Conservation (phyloP, 2,888 invertebrate genomes). For the Eupithecia dodoneata region DNA sequence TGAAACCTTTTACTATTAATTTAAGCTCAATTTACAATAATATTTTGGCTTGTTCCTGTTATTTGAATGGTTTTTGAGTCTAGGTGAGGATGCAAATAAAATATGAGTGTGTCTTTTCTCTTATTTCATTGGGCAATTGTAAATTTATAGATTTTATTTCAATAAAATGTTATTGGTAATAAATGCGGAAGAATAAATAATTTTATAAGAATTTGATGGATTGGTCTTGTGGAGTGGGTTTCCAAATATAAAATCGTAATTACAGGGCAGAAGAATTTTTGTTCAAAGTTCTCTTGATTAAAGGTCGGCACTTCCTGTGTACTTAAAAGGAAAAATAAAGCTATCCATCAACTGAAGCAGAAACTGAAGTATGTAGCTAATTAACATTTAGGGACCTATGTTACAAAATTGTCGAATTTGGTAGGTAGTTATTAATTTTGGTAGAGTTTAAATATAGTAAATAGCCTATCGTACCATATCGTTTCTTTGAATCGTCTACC, state of each 20-base stretch:
- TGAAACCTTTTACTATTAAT: neutral
- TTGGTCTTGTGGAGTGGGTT: conserved; percentile 21
- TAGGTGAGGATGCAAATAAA: conserved; percentile 37
- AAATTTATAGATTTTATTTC: too few species aligned
- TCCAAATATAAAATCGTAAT: conserved; percentile 5
- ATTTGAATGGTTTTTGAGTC: conserved; percentile 32
- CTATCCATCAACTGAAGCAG: neutral
- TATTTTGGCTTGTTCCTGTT: conserved; percentile 45
- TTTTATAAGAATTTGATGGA: conserved; percentile 40
- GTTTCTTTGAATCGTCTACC: neutral
- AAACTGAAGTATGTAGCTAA: neutral
- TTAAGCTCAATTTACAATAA: conserved; percentile 33
- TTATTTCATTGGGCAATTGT: too few species aligned
- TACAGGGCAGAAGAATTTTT: conserved; percentile 1
- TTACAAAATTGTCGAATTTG: neutral
- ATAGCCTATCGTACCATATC: neutral
- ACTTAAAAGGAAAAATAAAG: neutral
- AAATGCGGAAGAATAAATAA: conserved; percentile 37
- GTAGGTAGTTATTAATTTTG: neutral
- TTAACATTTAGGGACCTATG: neutral
- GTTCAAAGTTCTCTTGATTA: neutral
- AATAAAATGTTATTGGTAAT: neutral
- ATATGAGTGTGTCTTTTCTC: too few species aligned
- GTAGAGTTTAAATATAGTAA: neutral
- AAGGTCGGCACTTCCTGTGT: neutral